These are phyloP conservation scores for Gallinago jamesoni DNA, from an alignment of 2,113 vertebrate genomes.

Conservation along the genomic window DNA sequence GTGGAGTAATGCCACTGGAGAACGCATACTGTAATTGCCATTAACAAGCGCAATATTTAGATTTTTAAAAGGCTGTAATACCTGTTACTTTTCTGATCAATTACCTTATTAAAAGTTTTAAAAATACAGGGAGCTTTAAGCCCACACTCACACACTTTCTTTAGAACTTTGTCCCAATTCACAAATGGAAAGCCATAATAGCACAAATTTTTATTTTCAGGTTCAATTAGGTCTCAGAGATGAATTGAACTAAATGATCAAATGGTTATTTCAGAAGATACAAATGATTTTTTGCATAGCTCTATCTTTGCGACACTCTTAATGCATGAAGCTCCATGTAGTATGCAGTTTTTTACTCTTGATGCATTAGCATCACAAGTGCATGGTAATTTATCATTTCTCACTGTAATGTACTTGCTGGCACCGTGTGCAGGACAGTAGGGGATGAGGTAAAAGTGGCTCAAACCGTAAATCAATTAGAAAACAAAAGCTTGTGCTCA, in stretches of 20 bases:
- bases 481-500: conserved; percentile 85
- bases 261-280: conserved; percentile 47
- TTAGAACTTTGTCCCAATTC: conserved; percentile 46
- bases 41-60: background rate
- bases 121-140: background rate
- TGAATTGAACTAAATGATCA: conserved; percentile 58
- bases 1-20: background rate
- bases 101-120: background rate
- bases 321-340: conserved; percentile 52
- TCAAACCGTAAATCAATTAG: conserved; percentile 87
- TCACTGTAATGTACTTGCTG: conserved; percentile 80
- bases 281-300: conserved; percentile 10
- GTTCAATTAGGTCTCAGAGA: conserved; percentile 63
- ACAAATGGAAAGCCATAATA: conserved; percentile 47
- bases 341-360: conserved; percentile 62
- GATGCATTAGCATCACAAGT: conserved; percentile 81
- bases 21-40: background rate
- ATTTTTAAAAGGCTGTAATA: background rate
- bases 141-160: background rate
- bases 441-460: conserved; percentile 79
- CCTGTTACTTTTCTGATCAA: background rate
- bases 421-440: conserved; percentile 76
- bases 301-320: background rate
- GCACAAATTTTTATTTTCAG: conserved; percentile 49
- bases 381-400: conserved; percentile 82